phyloP scores from a whole-genome alignment of 2,113 vertebrate species.

The Loxodonta africana region DNA sequence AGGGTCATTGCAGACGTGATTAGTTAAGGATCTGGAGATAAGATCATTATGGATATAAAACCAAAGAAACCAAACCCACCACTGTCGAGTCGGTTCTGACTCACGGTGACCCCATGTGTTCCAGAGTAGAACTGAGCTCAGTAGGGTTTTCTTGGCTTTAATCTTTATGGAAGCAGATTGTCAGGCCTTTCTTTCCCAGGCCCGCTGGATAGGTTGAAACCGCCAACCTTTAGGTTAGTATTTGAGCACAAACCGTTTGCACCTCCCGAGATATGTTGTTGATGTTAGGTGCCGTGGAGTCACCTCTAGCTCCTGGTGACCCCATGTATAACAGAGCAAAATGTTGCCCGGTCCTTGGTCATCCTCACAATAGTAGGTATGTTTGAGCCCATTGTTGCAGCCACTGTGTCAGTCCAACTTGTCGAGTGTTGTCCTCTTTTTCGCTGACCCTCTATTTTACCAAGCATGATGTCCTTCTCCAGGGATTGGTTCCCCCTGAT shows the following conservation, averaged over 20 bases:
- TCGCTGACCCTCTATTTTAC: too few species aligned
- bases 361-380: neutral
- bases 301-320: neutral
- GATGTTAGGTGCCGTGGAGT: neutral
- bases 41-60: neutral
- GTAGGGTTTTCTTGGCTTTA: neutral
- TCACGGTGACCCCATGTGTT: neutral
- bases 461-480: too few species aligned
- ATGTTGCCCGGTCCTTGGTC: neutral
- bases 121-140: neutral
- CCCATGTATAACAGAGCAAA: neutral
- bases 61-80: neutral
- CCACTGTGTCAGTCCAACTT: neutral
- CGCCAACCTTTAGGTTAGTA: neutral
- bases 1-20: neutral
- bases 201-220: neutral
- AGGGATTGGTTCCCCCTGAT: too few species aligned
- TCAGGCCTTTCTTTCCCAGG: neutral
- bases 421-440: neutral
- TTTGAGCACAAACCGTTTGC: neutral
- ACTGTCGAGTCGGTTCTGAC: too few species aligned
- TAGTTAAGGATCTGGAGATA: neutral
- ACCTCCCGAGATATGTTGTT: too few species aligned
- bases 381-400: neutral
- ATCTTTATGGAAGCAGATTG: neutral